Conservation (phyloP, 1,140 invertebrate species). For the Oryzaephilus surinamensis region DNA sequence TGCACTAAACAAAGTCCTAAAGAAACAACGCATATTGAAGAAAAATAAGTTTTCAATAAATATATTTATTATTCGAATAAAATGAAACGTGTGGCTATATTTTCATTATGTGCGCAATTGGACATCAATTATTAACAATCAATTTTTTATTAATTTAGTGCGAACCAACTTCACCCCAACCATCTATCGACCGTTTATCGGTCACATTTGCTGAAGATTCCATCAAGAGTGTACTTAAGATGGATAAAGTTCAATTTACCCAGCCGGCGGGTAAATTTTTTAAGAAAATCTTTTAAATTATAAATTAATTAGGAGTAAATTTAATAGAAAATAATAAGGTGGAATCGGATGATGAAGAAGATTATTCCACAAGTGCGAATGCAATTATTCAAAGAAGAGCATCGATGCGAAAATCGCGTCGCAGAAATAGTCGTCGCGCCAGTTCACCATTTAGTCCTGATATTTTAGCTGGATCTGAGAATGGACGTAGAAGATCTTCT, state of each 20-base stretch:
- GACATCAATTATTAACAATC: background rate
- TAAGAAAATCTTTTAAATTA: background rate
- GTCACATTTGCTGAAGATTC: constrained; percentile 52
- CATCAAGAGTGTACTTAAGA: constrained; percentile 31
- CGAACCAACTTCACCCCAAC: constrained; percentile 49
- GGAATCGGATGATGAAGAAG: constrained; percentile 56
- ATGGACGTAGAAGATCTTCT: constrained; percentile 56
- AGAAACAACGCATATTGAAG: background rate
- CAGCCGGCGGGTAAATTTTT: constrained; percentile 14
- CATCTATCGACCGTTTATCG: constrained; percentile 54
- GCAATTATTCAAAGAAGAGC: constrained; percentile 67
- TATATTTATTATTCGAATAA: background rate
- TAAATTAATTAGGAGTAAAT: background rate
- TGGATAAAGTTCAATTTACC: constrained; percentile 30
- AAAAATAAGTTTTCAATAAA: background rate
- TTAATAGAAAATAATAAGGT: constrained; percentile 32
- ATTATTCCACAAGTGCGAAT: constrained; percentile 71
- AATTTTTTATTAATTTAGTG: constrained; percentile 33
- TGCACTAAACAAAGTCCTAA: background rate
- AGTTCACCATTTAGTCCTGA: constrained; percentile 62
- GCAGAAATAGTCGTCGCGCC: constrained; percentile 46
- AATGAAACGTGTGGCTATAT: background rate
- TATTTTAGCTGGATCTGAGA: constrained; percentile 24
- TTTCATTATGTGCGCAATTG: background rate
- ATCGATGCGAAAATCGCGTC: constrained; percentile 50